Evolutionary conservation across 2,113 vertebrate species (phyloP).

Genomic region (Cyrtonyx montezumae): DNA sequence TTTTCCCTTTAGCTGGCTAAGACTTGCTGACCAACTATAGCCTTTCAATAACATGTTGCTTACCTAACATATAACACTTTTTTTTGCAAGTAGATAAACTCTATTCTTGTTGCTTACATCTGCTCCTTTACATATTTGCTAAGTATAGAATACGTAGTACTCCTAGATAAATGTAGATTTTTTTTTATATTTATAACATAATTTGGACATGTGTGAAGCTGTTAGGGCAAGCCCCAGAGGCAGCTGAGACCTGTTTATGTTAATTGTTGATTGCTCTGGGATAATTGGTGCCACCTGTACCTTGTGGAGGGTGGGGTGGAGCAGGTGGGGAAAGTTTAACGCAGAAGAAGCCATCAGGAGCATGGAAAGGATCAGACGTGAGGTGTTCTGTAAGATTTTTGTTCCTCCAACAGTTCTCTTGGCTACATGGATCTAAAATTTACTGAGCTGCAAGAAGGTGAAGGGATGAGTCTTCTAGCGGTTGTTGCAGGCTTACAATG

Average conservation of each 20-base stretch:
- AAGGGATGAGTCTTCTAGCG: accelerated
- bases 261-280: neutral
- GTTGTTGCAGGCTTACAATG: accelerated
- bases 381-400: accelerated
- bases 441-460: neutral
- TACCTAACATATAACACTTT: neutral
- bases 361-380: accelerated
- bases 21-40: neutral
- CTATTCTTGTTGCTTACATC: neutral
- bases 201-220: accelerated
- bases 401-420: accelerated
- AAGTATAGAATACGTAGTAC: neutral
- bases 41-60: neutral
- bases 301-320: accelerated
- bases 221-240: neutral
- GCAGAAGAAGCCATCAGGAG: accelerated
- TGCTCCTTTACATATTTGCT: neutral
- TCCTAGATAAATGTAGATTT: neutral
- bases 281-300: neutral
- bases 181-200: neutral
- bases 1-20: neutral
- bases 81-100: neutral
- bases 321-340: accelerated
- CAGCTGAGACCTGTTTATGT: neutral
- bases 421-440: accelerated